Evolutionary conservation across 2,888 invertebrate species (phyloP).

Genomic region (Hofmannophila pseudospretella): DNA sequence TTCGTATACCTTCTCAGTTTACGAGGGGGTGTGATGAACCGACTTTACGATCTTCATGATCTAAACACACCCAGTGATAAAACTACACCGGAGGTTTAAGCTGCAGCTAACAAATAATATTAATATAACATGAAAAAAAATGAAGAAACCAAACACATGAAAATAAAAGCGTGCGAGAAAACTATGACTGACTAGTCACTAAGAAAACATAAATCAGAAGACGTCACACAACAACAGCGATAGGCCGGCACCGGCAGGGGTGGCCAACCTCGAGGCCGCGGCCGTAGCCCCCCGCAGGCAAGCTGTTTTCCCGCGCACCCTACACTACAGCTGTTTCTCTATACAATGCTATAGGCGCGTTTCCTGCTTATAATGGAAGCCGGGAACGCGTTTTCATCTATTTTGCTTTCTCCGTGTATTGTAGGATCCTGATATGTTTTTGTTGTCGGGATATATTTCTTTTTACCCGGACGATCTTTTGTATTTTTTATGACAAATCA

Average conservation of each 20-base stretch:
- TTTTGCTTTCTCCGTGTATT: slow-evolving; percentile 27
- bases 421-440: slow-evolving; percentile 2
- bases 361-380: slow-evolving; percentile 45
- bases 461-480: slow-evolving; percentile 7
- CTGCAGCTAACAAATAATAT: too few relatives aligned
- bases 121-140: too few relatives aligned
- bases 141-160: slow-evolving; percentile 15
- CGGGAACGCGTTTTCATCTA: slow-evolving; percentile 43
- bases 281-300: slow-evolving; percentile 29
- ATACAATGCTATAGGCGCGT: slow-evolving; percentile 39
- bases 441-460: slow-evolving; percentile 3
- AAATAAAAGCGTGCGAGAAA: slow-evolving; percentile 13
- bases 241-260: slow-evolving; percentile 35
- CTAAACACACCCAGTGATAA: slow-evolving; percentile 2
- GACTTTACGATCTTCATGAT: slow-evolving; percentile 22
- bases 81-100: too few relatives aligned
- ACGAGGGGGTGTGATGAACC: slow-evolving; percentile 14
- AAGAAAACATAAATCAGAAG: slow-evolving; percentile 56
- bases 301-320: slow-evolving; percentile 53
- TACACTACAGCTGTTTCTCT: slow-evolving; percentile 49
- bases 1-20: slow-evolving; percentile 1
- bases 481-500: slow-evolving; percentile 10
- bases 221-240: slow-evolving; percentile 50
- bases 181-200: slow-evolving; percentile 33
- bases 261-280: slow-evolving; percentile 33